phyloP scores from a whole-genome alignment of 1,140 invertebrate species.

The Drosophila willistoni region DNA sequence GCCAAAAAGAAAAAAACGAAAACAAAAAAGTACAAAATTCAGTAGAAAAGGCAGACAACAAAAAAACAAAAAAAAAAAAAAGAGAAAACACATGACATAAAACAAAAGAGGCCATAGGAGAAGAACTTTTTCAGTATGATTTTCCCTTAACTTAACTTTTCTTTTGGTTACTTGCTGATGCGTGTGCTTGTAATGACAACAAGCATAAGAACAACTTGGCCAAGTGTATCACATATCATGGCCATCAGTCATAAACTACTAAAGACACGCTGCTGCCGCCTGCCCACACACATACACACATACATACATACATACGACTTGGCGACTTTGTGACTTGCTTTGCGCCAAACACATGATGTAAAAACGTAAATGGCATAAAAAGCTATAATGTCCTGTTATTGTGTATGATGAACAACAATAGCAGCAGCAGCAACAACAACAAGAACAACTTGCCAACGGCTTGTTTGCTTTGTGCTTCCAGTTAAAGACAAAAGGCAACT shows the following conservation, averaged over 20 bases:
- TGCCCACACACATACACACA: conserved; percentile 16
- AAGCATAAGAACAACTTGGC: conserved; percentile 45
- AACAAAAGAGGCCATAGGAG: conserved; percentile 42
- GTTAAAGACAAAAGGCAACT: conserved; percentile 44
- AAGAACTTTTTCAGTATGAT: conserved; percentile 27
- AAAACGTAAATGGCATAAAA: conserved; percentile 79
- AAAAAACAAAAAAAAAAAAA: background rate
- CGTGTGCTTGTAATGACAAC: conserved; percentile 56
- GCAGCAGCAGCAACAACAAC: background rate
- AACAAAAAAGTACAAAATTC: conserved; percentile 5
- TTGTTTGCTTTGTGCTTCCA: conserved; percentile 48
- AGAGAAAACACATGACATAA: conserved; percentile 54
- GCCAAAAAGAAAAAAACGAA: conserved; percentile 7
- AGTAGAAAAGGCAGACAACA: too few relatives aligned
- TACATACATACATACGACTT: conserved; percentile 11
- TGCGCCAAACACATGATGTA: conserved; percentile 52
- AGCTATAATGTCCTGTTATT: conserved; percentile 73
- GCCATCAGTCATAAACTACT: conserved; percentile 76
- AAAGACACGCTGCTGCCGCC: conserved; percentile 24
- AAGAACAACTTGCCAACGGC: conserved; percentile 49
- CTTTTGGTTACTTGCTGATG: conserved; percentile 32
- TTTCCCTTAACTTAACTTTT: background rate
- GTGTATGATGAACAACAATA: conserved; percentile 65
- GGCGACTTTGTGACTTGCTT: conserved; percentile 38
- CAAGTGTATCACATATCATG: conserved; percentile 67